Evolutionary conservation across 2,797 vertebrate species (phyloP).

Genomic region (Cynodonichthys magdalenae): DNA sequence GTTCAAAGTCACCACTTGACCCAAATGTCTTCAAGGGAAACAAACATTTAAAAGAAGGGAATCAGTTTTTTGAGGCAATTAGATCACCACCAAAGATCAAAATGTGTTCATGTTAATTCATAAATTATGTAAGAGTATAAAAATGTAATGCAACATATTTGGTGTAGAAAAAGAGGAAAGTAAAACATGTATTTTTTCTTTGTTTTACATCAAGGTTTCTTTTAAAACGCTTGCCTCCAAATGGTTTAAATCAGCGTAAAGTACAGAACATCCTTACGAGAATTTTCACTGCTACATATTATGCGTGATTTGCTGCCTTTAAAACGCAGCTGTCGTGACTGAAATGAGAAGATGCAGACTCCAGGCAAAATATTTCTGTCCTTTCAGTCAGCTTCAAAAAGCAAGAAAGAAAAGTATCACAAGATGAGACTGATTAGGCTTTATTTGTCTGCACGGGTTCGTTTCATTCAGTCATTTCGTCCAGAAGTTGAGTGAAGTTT

Average conservation of each 20-base stretch:
- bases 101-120: no score
- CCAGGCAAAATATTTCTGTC: background rate
- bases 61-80: background rate
- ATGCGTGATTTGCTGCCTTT: background rate
- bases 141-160: no score
- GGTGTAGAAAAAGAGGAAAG: no score
- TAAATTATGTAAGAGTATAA: no score
- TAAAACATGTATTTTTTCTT: no score
- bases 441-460: slow-evolving; percentile 4
- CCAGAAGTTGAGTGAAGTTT: background rate
- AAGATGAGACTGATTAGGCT: slow-evolving; percentile 2
- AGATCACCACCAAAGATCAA: background rate
- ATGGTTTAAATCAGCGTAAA: no score
- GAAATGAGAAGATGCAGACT: background rate
- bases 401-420: background rate
- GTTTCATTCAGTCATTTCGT: background rate
- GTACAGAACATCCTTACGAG: no score
- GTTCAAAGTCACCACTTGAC: slow-evolving; percentile 33
- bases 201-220: no score
- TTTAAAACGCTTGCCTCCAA: no score
- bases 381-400: background rate
- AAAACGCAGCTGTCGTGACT: background rate
- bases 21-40: background rate
- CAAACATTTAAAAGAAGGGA: background rate
- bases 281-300: background rate